Conservation (phyloP, 2,113 vertebrate species). For the Anas platyrhynchos region DNA sequence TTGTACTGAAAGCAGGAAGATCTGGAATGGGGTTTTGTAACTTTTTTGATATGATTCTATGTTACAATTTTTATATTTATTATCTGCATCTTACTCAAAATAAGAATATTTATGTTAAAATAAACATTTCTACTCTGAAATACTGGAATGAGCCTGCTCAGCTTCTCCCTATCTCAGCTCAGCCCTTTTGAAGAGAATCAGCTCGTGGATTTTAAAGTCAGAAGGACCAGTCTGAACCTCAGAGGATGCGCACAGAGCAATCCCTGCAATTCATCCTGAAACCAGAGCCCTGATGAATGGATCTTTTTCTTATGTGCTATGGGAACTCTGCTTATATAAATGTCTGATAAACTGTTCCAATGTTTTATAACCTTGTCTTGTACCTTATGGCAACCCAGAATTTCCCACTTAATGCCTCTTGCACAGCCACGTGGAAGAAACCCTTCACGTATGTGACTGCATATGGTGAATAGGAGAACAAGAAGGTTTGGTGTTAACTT, state of each 20-base stretch:
- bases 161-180: background rate
- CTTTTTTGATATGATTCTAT: background rate
- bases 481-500: background rate
- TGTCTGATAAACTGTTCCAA: background rate
- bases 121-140: slow-evolving; percentile 16
- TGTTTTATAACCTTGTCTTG: background rate
- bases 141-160: background rate
- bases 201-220: background rate
- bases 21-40: background rate
- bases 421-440: background rate
- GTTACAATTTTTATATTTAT: slow-evolving; percentile 16
- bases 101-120: slow-evolving; percentile 22
- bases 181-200: background rate
- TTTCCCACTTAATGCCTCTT: background rate
- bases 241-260: background rate
- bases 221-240: background rate
- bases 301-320: background rate
- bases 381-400: background rate
- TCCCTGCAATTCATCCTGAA: background rate
- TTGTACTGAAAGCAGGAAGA: slow-evolving; percentile 33
- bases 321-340: background rate
- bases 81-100: background rate
- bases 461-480: background rate
- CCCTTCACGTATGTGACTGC: background rate
- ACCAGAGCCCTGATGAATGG: background rate